Evolutionary conservation across 2,797 vertebrate genomes (phyloP), one percentile per base, ranked within the genome.

Genomic region (Myotis daubentonii): DNA sequence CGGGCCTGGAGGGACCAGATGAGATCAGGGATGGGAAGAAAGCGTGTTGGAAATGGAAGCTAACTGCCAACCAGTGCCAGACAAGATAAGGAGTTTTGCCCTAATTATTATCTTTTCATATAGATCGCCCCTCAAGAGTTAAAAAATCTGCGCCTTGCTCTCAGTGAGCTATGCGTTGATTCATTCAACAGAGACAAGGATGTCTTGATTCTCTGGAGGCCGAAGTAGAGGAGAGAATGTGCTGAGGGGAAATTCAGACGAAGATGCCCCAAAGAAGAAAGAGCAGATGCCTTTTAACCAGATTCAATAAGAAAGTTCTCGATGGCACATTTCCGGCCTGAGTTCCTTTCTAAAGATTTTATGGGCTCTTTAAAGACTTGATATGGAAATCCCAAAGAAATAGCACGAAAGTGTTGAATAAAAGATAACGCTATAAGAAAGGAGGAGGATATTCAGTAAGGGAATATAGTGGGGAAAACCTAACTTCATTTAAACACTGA

Each of bases 331-430:
- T 92, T 89, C 57, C 25, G 71, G 47, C 82, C 79, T 87, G 44
- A 94, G 90, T 92, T 94, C 41, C 68, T 90, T 80, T 90, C 83
- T n/a, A 83, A 89, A 80, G 71, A 38, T 36, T 36, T 41, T 87
- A 78, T n/a, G 28, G 57, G 57, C 28, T 78, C 57, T 82, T 95
- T 80, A 92, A 89, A 92, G 94, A 83, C 66, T 85, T 78, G 53
- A 44, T 53, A 53, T 30, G 93, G 78, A 82, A 89, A 81, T 51
- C 57, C 6, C 22, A 87, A 70, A 72, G 82, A 74, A 28, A 47
- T 5, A 47, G 17, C 57, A 5, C 36, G 15, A 88, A 74, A 28
- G 12, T 57, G 65, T 8, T 82, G 41, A 88, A 70, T 82, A 57
- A 92, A 88, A 92, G 93, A 76, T 75, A 93, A 71, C 0, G 2